A percentile compares a stretch with the other conserved stretches of the same genome.
Evolutionary conservation across 1,140 invertebrate species (phyloP).

Genomic region (Neuroterus valhalla): DNA sequence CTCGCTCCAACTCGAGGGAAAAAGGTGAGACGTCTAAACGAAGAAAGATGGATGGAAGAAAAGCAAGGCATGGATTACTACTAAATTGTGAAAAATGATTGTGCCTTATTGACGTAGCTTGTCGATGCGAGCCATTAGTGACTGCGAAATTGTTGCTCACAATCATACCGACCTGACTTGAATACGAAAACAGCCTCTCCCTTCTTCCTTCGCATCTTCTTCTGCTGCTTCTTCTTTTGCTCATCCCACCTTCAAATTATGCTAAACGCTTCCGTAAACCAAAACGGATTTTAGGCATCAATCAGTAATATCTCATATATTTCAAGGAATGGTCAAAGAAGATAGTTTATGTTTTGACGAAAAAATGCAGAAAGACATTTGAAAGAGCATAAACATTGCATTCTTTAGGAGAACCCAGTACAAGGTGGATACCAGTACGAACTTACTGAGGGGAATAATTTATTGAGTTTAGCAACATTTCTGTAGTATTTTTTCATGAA

Average conservation of each 20-base stretch:
- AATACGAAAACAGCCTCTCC: constrained; percentile 53
- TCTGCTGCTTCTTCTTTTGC: not conserved
- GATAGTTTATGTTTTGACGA: too few species aligned
- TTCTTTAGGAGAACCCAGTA: too few species aligned
- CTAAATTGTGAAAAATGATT: constrained; percentile 70
- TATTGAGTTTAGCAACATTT: too few species aligned
- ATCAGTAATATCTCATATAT: not conserved
- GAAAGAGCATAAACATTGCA: too few species aligned
- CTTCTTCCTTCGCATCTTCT: constrained; percentile 39
- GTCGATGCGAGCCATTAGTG: constrained; percentile 59
- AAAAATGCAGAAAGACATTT: too few species aligned
- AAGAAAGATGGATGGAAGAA: constrained; percentile 28
- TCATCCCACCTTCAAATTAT: constrained; percentile 44
- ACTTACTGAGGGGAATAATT: too few species aligned
- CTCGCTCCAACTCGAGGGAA: constrained; percentile 35
- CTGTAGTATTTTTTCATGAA: too few species aligned
- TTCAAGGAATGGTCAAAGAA: not conserved
- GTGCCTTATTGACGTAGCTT: constrained; percentile 58
- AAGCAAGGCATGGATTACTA: constrained; percentile 44
- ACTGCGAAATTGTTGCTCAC: constrained; percentile 63
- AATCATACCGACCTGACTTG: constrained; percentile 62
- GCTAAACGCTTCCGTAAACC: constrained; percentile 10
- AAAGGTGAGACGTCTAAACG: constrained; percentile 37
- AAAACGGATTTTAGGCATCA: not conserved
- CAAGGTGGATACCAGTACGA: too few species aligned